Conservation (phyloP, 2,113 vertebrate species). For the Dipodomys ordii region DNA sequence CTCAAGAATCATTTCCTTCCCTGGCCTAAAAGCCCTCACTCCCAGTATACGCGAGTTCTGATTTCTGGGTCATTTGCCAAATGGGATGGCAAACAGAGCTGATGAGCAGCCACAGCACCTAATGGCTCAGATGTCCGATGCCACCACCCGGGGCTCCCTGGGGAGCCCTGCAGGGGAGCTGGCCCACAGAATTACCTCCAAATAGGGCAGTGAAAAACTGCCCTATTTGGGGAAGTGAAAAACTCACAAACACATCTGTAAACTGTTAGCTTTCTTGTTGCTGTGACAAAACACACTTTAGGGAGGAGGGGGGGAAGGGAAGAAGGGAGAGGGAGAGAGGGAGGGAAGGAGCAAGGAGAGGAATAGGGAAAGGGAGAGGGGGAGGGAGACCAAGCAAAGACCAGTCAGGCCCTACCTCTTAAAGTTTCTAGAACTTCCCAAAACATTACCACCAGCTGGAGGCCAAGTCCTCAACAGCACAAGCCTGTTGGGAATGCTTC, state of each 20-base stretch:
- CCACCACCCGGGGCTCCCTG: background rate
- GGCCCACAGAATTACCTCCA: background rate
- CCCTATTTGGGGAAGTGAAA: background rate
- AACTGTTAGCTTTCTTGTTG: background rate
- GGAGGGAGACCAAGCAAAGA: background rate
- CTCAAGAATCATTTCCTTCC: background rate
- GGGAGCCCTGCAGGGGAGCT: background rate
- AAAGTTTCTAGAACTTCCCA: background rate
- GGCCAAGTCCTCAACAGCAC: background rate
- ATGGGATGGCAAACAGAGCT: constrained; percentile 63
- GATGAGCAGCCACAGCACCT: background rate
- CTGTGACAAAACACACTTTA: background rate
- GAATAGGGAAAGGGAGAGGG: too few relatives aligned
- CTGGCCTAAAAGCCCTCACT: background rate
- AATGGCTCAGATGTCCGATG: background rate
- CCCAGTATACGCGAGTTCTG: background rate
- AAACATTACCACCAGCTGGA: background rate
- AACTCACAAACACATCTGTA: background rate
- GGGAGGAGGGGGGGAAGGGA: background rate
- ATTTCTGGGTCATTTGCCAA: constrained; percentile 79
- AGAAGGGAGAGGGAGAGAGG: background rate
- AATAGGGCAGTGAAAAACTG: too few relatives aligned
- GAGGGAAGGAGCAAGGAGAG: background rate
- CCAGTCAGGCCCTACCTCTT: background rate
- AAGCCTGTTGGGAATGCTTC: background rate